Base-by-base conservation (phyloP, 2,797 vertebrate genomes). In the Hippoglossus hippoglossus region DNA sequence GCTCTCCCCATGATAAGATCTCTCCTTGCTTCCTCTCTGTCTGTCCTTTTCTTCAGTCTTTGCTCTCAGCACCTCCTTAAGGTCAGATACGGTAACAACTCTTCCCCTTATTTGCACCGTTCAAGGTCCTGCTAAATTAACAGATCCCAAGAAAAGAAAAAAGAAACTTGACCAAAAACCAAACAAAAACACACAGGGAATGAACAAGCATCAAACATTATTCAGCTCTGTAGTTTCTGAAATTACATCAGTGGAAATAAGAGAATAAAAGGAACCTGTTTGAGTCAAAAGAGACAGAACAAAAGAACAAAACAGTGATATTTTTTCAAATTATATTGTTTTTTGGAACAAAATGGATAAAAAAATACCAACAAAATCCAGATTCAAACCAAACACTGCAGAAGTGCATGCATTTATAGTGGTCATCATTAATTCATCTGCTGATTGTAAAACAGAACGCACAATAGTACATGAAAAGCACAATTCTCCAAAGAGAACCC, bases 381-480 rank as follows among this genome's bases (percentile, higher is more conserved):
- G 71, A 86, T 80, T 78, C 63, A 92, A 93, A 82, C 79, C 71
- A 90, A 46, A 92, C 89, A 88, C 84, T 87, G 90, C 83, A 91
- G 91, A 92, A 93, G 82, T 93, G 93, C 94, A 95, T 95, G 95
- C 94, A 94, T 90, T 90, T 91, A 91, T 93, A 94, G 91, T 94
- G 92, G 90, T 94, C 90, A 92, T 92, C 74, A 76, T 89, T 88
- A 90, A 84, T 88, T 92, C 73, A 82, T 87, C 87, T 87, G 89
- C 84, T 89, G 87, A 89, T 87, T 89, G 86, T 91, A 92, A 89
- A 92, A 92, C 88, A 88, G 86, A 91, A 91, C 36, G 85, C 90
- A 93, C 91, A 89, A 91, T 74, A 94, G 87, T 91, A 91, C 82
- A 92, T 89, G 90, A 92, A 89, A 92, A 87, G 82, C 87, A 92